A percentile compares a stretch with the other conserved stretches of the same genome.
These are phyloP conservation scores for Narcine bancroftii DNA, from an alignment of 2,113 vertebrate genomes.

Conservation along the genomic window DNA sequence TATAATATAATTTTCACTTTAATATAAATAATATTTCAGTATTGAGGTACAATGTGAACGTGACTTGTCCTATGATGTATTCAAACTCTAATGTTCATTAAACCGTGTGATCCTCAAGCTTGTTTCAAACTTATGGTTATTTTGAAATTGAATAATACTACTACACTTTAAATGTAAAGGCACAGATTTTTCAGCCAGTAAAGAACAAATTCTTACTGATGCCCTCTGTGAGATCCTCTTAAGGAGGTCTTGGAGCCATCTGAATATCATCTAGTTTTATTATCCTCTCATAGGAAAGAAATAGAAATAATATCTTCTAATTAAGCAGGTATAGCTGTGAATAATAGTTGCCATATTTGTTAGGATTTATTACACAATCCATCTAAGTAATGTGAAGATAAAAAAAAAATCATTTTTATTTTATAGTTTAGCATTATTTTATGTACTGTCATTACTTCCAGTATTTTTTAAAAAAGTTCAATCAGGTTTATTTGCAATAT, in stretches of 20 bases:
- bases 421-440: background rate
- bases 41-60: background rate
- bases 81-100: background rate
- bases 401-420: background rate
- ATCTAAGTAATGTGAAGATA: background rate
- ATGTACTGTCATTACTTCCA: background rate
- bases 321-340: background rate
- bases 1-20: background rate
- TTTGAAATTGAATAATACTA: background rate
- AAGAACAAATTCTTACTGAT: background rate
- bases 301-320: background rate
- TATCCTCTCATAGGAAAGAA: background rate
- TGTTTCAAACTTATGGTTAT: background rate
- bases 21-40: background rate
- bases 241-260: background rate
- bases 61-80: background rate
- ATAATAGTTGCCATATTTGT: background rate
- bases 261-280: background rate
- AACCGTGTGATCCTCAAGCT: background rate
- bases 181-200: background rate
- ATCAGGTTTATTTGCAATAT: background rate
- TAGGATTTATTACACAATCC: background rate
- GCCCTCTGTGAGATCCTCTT: background rate
- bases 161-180: background rate
- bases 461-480: background rate